Evolutionary conservation across 2,113 vertebrate species (phyloP), one percentile per base, ranked within the genome.

Genomic region (Morone saxatilis): DNA sequence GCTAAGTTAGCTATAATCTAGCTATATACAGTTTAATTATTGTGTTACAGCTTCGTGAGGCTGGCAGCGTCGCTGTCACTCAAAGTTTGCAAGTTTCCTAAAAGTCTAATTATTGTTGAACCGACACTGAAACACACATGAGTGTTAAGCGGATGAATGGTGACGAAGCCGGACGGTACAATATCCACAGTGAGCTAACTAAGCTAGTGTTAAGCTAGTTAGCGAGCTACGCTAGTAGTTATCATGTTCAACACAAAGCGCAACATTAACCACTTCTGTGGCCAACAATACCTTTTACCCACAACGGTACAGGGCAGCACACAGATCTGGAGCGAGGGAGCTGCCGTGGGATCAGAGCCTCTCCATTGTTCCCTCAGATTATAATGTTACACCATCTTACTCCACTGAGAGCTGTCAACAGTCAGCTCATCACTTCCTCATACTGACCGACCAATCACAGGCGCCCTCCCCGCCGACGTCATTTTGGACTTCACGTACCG

Each of bases 391-490:
- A 83, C 68, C 76, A 76, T 78, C 41, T 85, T 78, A 68, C 78
- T 63, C 50, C 3, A n/a, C 38, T 12, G 5, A 47, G 51, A 60
- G 41, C 66, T 86, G 92, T 91, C 88, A 93, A 90, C 88, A 74
- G 45, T 86, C 87, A 68, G 73, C 63, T 59, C 73, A 60, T 47
- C 59, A 19, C 84, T 92, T 93, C 92, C 92, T 61, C 66, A 53
- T 68, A 22, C 75, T 1, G 1, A 4, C 2, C 36, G 69, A 47
- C 92, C 89, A 91, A 93, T 91, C 84, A 75, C 47, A 45, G 36
- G 4, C 38, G 4, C 31, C 0, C 31, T 14, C 1, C 10, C 22
- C 17, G 1, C 1, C 9, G 67, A 88, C 61, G 87, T 89, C 84
- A 87, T 68, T 38, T 80, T 61, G 86, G 70, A 71, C 12, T 20